Conservation (phyloP, 30 jellyfish, hydroid and myxozoan genomes). For the Cassiopea xamachana region DNA sequence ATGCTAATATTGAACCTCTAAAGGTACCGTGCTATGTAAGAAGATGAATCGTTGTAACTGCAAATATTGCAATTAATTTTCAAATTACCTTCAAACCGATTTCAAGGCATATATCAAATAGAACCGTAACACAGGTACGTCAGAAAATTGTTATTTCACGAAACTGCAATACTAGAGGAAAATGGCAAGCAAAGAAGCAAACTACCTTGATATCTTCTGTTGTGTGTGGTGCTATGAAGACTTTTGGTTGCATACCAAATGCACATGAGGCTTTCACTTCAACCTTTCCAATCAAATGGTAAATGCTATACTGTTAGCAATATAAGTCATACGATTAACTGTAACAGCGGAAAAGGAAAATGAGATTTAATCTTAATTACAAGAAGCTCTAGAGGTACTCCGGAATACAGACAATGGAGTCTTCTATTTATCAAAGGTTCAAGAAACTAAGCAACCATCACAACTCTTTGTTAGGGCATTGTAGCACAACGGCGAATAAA, state of each 20-base stretch:
- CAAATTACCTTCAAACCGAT: no score
- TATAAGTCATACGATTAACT: not conserved
- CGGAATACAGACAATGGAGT: no score
- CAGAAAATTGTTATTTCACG: not conserved
- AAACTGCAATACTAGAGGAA: not conserved
- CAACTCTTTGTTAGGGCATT: no score
- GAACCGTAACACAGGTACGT: not conserved
- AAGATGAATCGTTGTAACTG: no score
- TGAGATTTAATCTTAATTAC: not conserved
- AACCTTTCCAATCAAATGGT: slow-evolving; percentile 6
- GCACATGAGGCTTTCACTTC: slow-evolving; percentile 21
- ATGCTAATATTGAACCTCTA: no score
- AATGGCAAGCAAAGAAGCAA: not conserved
- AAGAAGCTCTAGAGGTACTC: no score
- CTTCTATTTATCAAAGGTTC: no score
- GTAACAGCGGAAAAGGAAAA: not conserved
- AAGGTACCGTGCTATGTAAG: no score
- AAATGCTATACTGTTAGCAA: not conserved
- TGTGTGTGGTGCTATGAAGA: slow-evolving; percentile 81
- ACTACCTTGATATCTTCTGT: slow-evolving; percentile 82
- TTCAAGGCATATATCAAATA: no score
- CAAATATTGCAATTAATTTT: no score
- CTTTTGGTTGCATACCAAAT: slow-evolving; percentile 73
- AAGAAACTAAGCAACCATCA: no score
- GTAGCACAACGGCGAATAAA: no score